Evolutionary conservation across 2,113 vertebrate species (phyloP), one percentile per base, ranked within the genome.

Genomic region (Microcebus griseorufus): DNA sequence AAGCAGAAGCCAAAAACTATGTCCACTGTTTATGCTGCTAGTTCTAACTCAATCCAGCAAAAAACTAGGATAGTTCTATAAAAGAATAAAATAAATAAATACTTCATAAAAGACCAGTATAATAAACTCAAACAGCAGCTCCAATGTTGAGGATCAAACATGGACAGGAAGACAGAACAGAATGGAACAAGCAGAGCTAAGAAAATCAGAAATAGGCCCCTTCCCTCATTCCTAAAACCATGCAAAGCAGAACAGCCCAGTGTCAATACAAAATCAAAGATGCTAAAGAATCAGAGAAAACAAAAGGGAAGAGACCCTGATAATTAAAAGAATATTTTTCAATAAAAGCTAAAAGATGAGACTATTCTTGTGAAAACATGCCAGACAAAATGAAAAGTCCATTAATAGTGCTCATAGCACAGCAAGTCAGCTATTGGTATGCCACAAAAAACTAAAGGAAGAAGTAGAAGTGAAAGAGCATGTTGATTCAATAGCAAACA

Each of bases 151-250:
- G 82, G 51, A 87, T 60, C 51, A 75, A 65, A 92, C 4, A 67
- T 4, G 27, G 37, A 87, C 60, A 97, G 32, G 32, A 0, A 90
- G 25, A 45, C 6, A 96, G 22, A 79, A 94, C 0, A 62, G 39
- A 27, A 88, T 51, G 53, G 16, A 92, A 73, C 1, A 81, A 73
- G 32, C 27, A 94, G n/a, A 92, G 65, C 34, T 64, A 81, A 90
- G 51, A 67, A 93, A 88, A 93, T 62, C 1, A 92, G 53, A 85
- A 91, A 65, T 4, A 85, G 32, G 82, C 6, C 81, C 48, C 72
- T 88, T 48, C 42, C 91, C 37, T 94, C 85, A 92, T 69, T 87
- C 58, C 69, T 75, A 91, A 94, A 94, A 86, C 51, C 93, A 95
- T 69, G 87, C 75, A 94, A 87, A 91, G 37, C 67, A 80, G 34